These are phyloP conservation scores for Eonycteris spelaea DNA, from an alignment of 2,113 vertebrate species.

Conservation along the genomic window DNA sequence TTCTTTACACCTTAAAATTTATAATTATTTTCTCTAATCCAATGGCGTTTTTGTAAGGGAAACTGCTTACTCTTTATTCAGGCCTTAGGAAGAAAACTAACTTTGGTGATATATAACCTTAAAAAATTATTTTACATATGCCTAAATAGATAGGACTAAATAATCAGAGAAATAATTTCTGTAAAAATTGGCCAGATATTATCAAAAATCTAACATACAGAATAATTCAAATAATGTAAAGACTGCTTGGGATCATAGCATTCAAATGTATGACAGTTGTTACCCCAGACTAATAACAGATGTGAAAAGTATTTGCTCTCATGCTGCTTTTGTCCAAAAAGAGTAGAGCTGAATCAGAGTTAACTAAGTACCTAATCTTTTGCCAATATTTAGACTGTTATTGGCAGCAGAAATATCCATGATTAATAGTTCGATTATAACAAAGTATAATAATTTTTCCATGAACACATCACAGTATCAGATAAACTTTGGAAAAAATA, in stretches of 20 bases:
- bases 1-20: not conserved
- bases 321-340: constrained; percentile 63
- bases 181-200: constrained; percentile 68
- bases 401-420: constrained; percentile 43
- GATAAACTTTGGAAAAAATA: constrained; percentile 53
- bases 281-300: not conserved
- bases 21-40: not conserved
- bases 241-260: constrained; percentile 31
- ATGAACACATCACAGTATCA: constrained; percentile 70
- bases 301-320: constrained; percentile 43
- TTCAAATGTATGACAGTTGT: constrained; percentile 12
- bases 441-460: constrained; percentile 44
- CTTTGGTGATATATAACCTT: constrained; percentile 67
- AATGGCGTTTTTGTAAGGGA: not conserved
- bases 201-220: constrained; percentile 54
- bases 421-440: constrained; percentile 48
- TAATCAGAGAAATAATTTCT: constrained; percentile 59
- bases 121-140: constrained; percentile 55
- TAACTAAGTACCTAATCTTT: constrained; percentile 45
- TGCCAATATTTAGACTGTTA: constrained; percentile 47
- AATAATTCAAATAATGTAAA: constrained; percentile 56
- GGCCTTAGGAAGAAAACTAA: constrained; percentile 65
- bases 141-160: constrained; percentile 59
- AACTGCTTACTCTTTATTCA: constrained; percentile 73
- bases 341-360: constrained; percentile 53